A percentile compares a stretch with the other conserved stretches of the same genome.
These are phyloP conservation scores for Petrocephalus microphthalmus DNA, from an alignment of 2,113 vertebrate species.

Conservation along the genomic window DNA sequence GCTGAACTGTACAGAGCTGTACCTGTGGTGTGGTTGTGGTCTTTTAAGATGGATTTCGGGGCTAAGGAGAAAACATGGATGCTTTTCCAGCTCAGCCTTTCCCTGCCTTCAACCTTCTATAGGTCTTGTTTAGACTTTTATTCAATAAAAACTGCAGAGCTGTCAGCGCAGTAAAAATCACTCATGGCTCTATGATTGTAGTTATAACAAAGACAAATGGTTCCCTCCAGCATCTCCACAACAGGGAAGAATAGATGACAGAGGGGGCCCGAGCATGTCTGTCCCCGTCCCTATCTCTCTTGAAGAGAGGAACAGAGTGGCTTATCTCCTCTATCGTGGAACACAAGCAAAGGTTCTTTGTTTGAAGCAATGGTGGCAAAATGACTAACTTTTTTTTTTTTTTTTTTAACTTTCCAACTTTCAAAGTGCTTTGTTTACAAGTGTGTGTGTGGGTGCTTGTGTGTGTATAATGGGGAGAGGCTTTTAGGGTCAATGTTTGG, in stretches of 20 bases:
- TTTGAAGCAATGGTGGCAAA: not conserved
- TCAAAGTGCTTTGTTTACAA: conserved; percentile 26
- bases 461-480: not conserved
- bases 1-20: not conserved
- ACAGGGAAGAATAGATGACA: not conserved
- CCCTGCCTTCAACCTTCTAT: not conserved
- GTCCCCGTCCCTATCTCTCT: conserved; percentile 9
- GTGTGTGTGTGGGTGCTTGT: not conserved
- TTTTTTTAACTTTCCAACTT: conserved; percentile 8
- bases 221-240: not conserved
- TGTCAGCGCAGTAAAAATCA: not conserved
- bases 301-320: conserved; percentile 11
- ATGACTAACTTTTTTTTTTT: not conserved
- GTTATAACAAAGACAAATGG: not conserved
- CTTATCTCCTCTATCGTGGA: not conserved
- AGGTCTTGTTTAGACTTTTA: not conserved
- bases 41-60: not conserved
- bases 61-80: not conserved
- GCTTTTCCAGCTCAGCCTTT: not conserved
- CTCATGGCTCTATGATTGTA: not conserved
- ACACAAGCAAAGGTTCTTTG: not conserved
- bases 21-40: not conserved
- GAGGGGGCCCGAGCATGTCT: not conserved
- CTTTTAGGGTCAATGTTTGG: not conserved
- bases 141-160: conserved; percentile 13